These are phyloP conservation scores for Ctenosaura bakeri DNA, from an alignment of 2,797 vertebrate genomes.

Conservation along the genomic window DNA sequence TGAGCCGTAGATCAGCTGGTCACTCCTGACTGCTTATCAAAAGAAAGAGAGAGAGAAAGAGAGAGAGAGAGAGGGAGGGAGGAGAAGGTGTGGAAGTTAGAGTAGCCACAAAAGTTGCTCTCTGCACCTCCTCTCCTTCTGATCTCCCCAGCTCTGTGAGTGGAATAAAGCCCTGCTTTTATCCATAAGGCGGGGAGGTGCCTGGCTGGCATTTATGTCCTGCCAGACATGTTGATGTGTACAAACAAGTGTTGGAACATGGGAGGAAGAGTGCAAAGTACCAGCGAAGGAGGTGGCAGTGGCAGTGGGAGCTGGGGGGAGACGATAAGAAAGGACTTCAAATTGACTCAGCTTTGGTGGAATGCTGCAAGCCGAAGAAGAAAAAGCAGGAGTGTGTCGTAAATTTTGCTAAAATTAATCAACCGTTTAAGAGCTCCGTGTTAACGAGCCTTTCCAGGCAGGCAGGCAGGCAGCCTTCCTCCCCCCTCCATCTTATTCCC, in stretches of 20 bases:
- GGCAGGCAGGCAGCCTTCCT: conserved; percentile 89
- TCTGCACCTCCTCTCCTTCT: conserved; percentile 44
- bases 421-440: conserved; percentile 94
- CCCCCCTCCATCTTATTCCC: conserved; percentile 5
- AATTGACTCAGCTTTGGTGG: conserved; percentile 74
- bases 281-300: neutral
- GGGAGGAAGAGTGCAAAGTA: neutral
- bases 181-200: conserved; percentile 33
- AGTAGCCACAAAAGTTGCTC: conserved; percentile 52
- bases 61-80: no score
- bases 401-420: conserved; percentile 99
- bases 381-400: conserved; percentile 75
- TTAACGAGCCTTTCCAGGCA: conserved; percentile 94
- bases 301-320: conserved; percentile 11
- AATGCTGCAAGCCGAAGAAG: conserved; percentile 65
- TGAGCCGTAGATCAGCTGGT: neutral
- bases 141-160: conserved; percentile 36
- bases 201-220: conserved; percentile 50
- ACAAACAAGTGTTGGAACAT: conserved; percentile 19
- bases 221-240: conserved; percentile 20
- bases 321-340: conserved; percentile 47
- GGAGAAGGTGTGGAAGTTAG: conserved; percentile 31
- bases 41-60: neutral
- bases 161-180: conserved; percentile 36
- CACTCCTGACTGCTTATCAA: neutral